Percentiles rank a stretch among this genome's conserved stretches.
phyloP scores from a whole-genome alignment of 1,140 invertebrate species.

The Cydia amplana region DNA sequence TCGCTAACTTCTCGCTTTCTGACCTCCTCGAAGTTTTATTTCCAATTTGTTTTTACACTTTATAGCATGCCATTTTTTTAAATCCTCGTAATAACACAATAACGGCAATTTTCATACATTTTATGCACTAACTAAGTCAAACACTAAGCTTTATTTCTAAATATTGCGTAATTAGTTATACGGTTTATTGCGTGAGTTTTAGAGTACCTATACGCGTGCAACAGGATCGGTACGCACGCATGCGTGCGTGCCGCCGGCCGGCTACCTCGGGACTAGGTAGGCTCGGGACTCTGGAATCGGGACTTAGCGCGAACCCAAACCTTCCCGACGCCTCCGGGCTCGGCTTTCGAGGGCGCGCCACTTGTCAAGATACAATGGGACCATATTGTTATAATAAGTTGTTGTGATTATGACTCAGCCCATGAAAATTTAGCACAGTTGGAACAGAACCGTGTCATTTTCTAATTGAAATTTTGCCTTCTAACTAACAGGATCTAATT shows the following conservation, averaged over 20 bases:
- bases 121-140: background rate
- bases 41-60: conserved; percentile 9
- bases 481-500: too few relatives aligned
- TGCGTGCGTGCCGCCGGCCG: conserved; percentile 58
- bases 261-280: conserved; percentile 57
- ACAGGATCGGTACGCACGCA: conserved; percentile 55
- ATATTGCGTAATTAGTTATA: conserved; percentile 2
- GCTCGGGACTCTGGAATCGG: conserved; percentile 22
- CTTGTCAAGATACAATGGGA: conserved; percentile 40
- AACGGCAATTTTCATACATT: background rate
- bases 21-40: conserved; percentile 38
- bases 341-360: conserved; percentile 40
- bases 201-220: conserved; percentile 47
- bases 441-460: too few relatives aligned
- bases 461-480: too few relatives aligned
- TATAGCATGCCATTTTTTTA: background rate
- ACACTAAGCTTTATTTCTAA: background rate
- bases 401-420: conserved; percentile 6
- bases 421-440: background rate
- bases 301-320: conserved; percentile 40
- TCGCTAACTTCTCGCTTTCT: conserved; percentile 38
- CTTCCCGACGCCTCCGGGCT: conserved; percentile 41
- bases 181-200: background rate
- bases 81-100: conserved; percentile 5
- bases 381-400: conserved; percentile 15